These are phyloP conservation scores for Oscheius sp. DNA, from an alignment of 1,140 invertebrate species.

Conservation along the genomic window DNA sequence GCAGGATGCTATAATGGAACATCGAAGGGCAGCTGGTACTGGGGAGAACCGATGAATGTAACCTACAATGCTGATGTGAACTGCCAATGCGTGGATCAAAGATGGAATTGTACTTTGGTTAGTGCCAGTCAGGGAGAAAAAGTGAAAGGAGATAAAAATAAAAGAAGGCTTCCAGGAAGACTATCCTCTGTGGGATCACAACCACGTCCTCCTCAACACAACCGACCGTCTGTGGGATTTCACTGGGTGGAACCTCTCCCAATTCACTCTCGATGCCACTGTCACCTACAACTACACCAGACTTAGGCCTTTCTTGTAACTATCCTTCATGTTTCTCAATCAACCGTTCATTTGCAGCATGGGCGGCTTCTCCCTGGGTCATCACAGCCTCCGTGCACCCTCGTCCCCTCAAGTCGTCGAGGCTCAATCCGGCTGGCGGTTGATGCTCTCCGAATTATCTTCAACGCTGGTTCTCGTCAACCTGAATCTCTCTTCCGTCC, in stretches of 20 bases:
- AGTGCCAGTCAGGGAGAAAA: too few relatives aligned
- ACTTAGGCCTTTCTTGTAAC: constrained; percentile 23
- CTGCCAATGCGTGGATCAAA: not conserved
- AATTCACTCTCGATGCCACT: constrained; percentile 44
- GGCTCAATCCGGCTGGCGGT: constrained; percentile 8
- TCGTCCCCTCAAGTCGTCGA: not conserved
- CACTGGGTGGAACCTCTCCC: constrained; percentile 64
- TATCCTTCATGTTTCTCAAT: not conserved
- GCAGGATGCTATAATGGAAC: not conserved
- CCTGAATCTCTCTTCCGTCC: not conserved
- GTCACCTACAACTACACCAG: not conserved
- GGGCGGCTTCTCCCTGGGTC: constrained; percentile 45
- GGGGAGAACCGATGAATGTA: not conserved
- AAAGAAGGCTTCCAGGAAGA: too few relatives aligned
- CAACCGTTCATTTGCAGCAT: constrained; percentile 25
- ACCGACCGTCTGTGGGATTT: constrained; percentile 66
- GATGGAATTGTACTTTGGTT: not conserved
- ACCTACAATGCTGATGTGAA: not conserved
- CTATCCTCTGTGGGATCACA: constrained; percentile 39
- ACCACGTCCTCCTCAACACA: constrained; percentile 58
- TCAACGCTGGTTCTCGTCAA: not conserved
- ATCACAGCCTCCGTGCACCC: constrained; percentile 37
- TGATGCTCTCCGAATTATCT: not conserved
- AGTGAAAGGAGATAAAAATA: too few relatives aligned
- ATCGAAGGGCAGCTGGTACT: not conserved